A percentile compares a stretch with the other conserved stretches of the same genome.
phyloP scores from a whole-genome alignment of 2,888 invertebrate species.

The Drosophila koepferae region DNA sequence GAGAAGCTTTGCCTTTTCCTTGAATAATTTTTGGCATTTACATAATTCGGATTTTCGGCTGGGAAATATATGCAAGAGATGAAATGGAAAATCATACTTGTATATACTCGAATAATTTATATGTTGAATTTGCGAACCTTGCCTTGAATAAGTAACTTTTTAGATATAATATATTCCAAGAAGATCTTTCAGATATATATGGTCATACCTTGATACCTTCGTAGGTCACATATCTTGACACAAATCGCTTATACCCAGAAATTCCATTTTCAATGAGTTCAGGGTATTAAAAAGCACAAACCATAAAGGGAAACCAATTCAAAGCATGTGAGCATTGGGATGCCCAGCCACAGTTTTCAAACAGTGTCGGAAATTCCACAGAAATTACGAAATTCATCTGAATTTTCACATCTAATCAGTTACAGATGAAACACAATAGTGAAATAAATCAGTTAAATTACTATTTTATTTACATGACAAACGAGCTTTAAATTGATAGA shows the following conservation, averaged over 20 bases:
- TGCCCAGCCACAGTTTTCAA: conserved; percentile 7
- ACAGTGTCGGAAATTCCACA: conserved; percentile 16
- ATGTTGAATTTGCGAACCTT: background rate
- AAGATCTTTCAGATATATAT: background rate
- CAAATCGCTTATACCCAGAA: background rate
- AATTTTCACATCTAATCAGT: conserved; percentile 6
- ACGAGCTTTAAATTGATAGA: background rate
- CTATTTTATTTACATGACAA: background rate
- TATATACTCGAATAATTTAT: background rate
- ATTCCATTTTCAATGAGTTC: background rate
- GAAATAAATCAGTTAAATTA: background rate
- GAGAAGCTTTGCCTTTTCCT: background rate
- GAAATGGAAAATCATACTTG: too few species aligned
- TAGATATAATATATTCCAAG: background rate
- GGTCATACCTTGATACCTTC: background rate
- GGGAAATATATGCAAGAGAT: background rate
- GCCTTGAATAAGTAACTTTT: background rate
- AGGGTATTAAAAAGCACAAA: conserved; percentile 19
- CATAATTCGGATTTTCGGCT: background rate
- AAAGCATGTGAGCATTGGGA: conserved; percentile 6
- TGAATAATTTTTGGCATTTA: background rate
- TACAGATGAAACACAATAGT: background rate
- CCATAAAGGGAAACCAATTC: conserved; percentile 24
- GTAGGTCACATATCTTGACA: too few species aligned
- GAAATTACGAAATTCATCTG: conserved; percentile 7